Evolutionary conservation across 2,888 invertebrate genomes (phyloP).

Genomic region (Drosophila percnosoma): DNA sequence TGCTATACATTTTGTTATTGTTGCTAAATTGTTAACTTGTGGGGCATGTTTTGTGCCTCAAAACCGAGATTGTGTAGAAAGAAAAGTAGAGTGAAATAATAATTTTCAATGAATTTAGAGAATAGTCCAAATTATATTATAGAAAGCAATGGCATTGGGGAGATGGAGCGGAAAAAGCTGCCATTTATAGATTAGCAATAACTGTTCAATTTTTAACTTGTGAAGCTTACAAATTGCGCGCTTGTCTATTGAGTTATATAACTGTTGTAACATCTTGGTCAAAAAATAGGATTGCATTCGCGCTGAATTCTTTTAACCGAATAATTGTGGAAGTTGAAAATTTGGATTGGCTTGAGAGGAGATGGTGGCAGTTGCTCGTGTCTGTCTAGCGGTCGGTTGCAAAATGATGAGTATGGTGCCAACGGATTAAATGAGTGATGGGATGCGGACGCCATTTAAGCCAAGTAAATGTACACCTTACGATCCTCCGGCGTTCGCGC

Average conservation of each 20-base stretch:
- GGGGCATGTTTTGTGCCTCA: constrained; percentile 26
- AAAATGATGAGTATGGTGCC: constrained; percentile 33
- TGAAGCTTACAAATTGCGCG: constrained; percentile 65
- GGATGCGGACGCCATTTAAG: constrained; percentile 86
- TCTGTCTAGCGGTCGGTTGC: constrained; percentile 24
- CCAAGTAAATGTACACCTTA: constrained; percentile 98
- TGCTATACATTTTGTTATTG: constrained; percentile 60
- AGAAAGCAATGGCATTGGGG: constrained; percentile 41
- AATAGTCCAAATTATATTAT: constrained; percentile 61
- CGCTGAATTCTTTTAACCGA: constrained; percentile 18
- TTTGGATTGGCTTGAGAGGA: constrained; percentile 6
- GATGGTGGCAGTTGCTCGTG: constrained; percentile 22
- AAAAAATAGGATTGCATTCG: constrained; percentile 46
- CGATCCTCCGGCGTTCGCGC: constrained; percentile 98
- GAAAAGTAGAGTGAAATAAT: constrained; percentile 37
- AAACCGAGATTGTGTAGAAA: constrained; percentile 11
- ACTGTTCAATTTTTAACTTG: constrained; percentile 74
- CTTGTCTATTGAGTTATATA: constrained; percentile 49
- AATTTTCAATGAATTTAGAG: constrained; percentile 48
- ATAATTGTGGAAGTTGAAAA: constrained; percentile 17
- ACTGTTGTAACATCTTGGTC: constrained; percentile 60
- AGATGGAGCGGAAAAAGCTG: constrained; percentile 32
- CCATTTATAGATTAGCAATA: constrained; percentile 42
- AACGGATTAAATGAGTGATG: constrained; percentile 23
- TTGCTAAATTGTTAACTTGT: constrained; percentile 40